Percentiles rank a stretch among this genome's conserved stretches.
Conservation (phyloP, 2,113 vertebrate genomes). For the Elanoides forficatus region DNA sequence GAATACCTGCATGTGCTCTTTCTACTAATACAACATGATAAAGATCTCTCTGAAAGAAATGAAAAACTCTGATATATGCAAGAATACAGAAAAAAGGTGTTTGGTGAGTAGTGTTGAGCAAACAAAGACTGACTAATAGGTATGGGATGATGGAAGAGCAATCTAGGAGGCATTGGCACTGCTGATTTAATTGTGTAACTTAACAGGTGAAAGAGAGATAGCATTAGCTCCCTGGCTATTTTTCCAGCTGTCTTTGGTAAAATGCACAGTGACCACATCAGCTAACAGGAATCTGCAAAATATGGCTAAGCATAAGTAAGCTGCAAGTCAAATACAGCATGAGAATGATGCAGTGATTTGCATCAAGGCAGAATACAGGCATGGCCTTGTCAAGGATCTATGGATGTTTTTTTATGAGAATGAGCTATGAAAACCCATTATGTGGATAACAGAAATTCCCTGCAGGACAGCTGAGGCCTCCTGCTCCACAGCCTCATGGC, state of each 20-base stretch:
- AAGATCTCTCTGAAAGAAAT: not conserved
- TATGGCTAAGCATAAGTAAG: not conserved
- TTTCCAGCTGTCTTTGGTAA: not conserved
- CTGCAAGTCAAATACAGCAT: not conserved
- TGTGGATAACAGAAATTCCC: not conserved
- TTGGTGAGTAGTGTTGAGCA: not conserved
- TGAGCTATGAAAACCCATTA: not conserved
- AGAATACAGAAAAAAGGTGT: not conserved
- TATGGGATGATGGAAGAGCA: not conserved
- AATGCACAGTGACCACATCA: not conserved
- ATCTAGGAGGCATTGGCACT: not conserved
- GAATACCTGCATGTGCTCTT: not conserved
- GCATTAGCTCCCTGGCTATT: not conserved
- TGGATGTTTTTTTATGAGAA: not conserved
- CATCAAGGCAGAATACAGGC: not conserved
- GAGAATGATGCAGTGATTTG: not conserved
- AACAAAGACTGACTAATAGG: not conserved
- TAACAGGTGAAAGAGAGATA: not conserved
- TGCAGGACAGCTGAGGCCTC: not conserved
- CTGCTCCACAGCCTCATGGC: not conserved
- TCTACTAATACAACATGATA: not conserved
- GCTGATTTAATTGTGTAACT: not conserved
- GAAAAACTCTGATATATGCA: not conserved
- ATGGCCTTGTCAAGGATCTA: not conserved
- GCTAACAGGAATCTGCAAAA: not conserved